Evolutionary conservation across 2,113 vertebrate species (phyloP).

Genomic region (Patagioenas fasciata): DNA sequence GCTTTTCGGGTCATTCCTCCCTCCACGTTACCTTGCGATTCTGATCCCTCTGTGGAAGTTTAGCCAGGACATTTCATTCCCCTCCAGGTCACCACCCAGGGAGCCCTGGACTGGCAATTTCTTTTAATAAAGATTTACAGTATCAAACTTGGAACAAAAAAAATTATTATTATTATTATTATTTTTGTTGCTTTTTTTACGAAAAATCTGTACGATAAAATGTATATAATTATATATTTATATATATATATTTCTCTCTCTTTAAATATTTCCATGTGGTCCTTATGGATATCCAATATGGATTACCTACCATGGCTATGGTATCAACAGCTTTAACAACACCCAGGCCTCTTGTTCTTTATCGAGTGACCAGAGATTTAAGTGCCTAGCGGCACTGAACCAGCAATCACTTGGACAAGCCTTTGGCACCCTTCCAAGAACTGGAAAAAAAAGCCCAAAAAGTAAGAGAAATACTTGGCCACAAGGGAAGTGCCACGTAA

Average conservation of each 20-base stretch:
- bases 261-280: constrained; percentile 82
- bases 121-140: constrained; percentile 74
- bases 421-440: constrained; percentile 63
- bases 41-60: constrained; percentile 54
- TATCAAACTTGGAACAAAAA: constrained; percentile 77
- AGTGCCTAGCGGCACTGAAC: constrained; percentile 51
- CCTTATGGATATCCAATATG: constrained; percentile 96
- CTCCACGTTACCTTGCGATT: constrained; percentile 50
- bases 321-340: constrained; percentile 70
- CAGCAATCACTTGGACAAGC: constrained; percentile 62
- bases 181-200: constrained; percentile 59
- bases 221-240: constrained; percentile 78
- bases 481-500: constrained; percentile 37
- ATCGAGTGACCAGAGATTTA: constrained; percentile 57
- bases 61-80: constrained; percentile 14
- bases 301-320: constrained; percentile 89
- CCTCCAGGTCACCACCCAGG: constrained; percentile 64
- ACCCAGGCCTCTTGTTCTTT: constrained; percentile 57
- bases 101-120: constrained; percentile 71
- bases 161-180: not conserved
- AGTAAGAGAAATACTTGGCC: constrained; percentile 2
- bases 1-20: constrained; percentile 56
- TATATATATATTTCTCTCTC: constrained; percentile 84
- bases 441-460: constrained; percentile 20
- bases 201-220: constrained; percentile 85